phyloP scores from a whole-genome alignment of 2,797 vertebrate genomes.

The Chloroceryle amazona region DNA sequence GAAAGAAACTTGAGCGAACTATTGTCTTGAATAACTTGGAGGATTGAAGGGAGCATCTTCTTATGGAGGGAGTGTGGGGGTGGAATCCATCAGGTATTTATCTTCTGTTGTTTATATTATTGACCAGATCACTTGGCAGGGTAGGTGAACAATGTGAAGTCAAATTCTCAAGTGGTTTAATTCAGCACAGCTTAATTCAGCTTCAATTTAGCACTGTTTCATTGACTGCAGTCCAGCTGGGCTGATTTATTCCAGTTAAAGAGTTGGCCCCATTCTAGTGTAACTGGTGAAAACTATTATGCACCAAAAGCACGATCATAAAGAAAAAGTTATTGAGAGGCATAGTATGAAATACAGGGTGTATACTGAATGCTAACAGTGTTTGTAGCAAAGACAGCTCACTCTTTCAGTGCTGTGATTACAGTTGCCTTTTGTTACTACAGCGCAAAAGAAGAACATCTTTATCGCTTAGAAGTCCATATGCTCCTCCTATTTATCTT shows the following conservation, averaged over 20 bases:
- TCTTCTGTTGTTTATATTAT: constrained; percentile 47
- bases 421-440: constrained; percentile 53
- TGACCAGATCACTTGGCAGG: constrained; percentile 19
- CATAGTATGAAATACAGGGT: constrained; percentile 35
- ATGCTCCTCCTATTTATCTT: constrained; percentile 55
- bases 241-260: constrained; percentile 52
- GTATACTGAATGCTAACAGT: constrained; percentile 31
- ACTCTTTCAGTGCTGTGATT: constrained; percentile 41
- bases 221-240: constrained; percentile 52
- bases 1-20: neutral
- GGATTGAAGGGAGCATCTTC: neutral
- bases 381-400: constrained; percentile 39
- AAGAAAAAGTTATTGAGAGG: constrained; percentile 59
- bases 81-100: neutral
- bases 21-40: neutral
- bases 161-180: constrained; percentile 45
- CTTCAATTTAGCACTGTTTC: constrained; percentile 57
- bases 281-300: constrained; percentile 65
- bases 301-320: constrained; percentile 37
- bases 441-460: constrained; percentile 32
- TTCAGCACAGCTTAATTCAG: constrained; percentile 58
- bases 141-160: constrained; percentile 28
- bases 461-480: constrained; percentile 47
- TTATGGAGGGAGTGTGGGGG: accelerated
- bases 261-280: constrained; percentile 22